Conservation (phyloP, 2,797 vertebrate genomes). For the Anguilla marmorata region DNA sequence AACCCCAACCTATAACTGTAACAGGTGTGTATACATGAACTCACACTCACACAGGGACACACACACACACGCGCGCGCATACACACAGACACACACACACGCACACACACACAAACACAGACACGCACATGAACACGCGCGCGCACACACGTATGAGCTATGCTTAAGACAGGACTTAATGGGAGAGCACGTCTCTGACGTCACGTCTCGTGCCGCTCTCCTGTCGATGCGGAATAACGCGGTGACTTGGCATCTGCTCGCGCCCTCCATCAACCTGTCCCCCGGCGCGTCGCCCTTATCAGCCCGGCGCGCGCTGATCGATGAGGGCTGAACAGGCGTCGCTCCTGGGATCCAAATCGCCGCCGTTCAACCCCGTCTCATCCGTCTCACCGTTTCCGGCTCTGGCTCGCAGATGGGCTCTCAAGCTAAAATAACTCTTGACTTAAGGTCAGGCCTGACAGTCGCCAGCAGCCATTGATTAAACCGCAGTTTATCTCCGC, state of each 20-base stretch:
- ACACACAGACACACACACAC: background rate
- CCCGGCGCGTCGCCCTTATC: background rate
- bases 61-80: background rate
- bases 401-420: background rate
- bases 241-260: background rate
- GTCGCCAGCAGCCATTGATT: background rate
- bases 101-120: background rate
- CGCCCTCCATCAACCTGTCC: background rate
- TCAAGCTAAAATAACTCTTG: background rate
- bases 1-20: background rate
- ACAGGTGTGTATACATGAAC: background rate
- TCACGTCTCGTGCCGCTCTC: background rate
- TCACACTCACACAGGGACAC: background rate
- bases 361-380: background rate
- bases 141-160: background rate
- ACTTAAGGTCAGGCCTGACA: background rate
- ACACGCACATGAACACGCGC: background rate
- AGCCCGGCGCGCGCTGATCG: background rate
- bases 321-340: constrained; percentile 1
- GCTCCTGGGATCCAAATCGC: constrained; percentile 20
- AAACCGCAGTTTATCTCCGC: background rate
- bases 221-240: background rate
- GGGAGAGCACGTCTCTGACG: background rate
- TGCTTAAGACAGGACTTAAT: background rate
- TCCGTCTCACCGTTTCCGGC: background rate